A percentile compares a stretch with the other conserved stretches of the same genome.
phyloP scores from a whole-genome alignment of 2,113 vertebrate species.

The Microtus oregoni region DNA sequence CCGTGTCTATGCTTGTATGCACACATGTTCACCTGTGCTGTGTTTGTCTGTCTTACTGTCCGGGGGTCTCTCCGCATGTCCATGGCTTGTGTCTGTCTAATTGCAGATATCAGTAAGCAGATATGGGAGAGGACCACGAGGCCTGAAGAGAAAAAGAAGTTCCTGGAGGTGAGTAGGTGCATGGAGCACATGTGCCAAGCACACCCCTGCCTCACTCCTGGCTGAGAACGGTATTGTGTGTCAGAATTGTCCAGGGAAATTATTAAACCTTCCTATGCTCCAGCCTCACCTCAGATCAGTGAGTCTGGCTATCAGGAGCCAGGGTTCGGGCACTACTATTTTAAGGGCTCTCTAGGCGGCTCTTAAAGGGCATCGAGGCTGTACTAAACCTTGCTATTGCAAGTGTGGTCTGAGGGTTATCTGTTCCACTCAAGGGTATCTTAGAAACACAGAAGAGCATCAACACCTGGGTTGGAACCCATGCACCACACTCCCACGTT shows the following conservation, averaged over 20 bases:
- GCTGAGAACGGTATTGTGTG: not conserved
- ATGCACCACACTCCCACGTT: not conserved
- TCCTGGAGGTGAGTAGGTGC: not conserved
- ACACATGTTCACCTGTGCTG: no score
- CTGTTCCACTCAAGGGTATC: not conserved
- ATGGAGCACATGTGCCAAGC: no score
- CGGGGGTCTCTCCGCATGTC: not conserved
- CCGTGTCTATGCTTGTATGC: not conserved
- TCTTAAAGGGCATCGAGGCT: not conserved
- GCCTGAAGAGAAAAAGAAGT: not conserved
- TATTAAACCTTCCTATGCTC: not conserved
- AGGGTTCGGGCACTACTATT: not conserved
- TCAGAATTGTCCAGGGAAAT: not conserved
- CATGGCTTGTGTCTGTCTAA: not conserved
- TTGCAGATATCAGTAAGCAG: not conserved
- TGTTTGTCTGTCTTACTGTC: not conserved
- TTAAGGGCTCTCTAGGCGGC: not conserved
- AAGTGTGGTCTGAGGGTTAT: not conserved
- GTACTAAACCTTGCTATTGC: not conserved
- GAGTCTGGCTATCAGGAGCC: not conserved
- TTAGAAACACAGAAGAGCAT: not conserved
- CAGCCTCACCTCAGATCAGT: constrained; percentile 12
- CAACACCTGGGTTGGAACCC: not conserved
- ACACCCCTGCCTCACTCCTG: rapidly evolving
- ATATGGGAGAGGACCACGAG: not conserved